Base-by-base conservation (phyloP, 2,797 vertebrate genomes). In the Sebastes paucispinis region DNA sequence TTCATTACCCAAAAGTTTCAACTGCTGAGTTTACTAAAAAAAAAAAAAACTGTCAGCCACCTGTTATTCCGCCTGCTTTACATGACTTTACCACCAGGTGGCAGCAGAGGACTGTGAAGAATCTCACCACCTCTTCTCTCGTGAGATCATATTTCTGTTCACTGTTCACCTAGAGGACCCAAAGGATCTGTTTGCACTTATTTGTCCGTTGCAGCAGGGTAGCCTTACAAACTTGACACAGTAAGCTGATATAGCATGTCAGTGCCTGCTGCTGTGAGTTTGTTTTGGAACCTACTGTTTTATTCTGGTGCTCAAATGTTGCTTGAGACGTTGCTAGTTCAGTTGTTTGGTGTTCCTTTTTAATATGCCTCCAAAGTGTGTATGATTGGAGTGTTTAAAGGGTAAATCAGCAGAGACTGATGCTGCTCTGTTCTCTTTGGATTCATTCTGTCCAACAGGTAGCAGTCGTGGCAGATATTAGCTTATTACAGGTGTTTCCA, bases 111-210 rank as follows among this genome's bases (percentile, higher is more conserved):
- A 79, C 80, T 59, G 63, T 39, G 5, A 20, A 39, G 0, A 62
- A 11, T 59, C 29, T 29, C 43, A 6, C 11, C 14, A 6, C 6
- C 8, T 4, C 29, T 34, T 25, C 10, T 70, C n/a, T 25, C 8
- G 5, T 4, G 52, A 47, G 57, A 57, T 73, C 47, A 20, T 13
- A 10, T 82, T 60, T 29, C 67, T 24, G 57, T 66, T 90, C 82
- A 88, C 27, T 82, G 87, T 82, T 86, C 82, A 86, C 89, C 87
- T n/a, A n/a, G 36, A 91, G 89, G 90, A 92, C 89, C 91, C 87
- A 36, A 75, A 76, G 85, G 86, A 90, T 87, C 88, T 36, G 65
- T 84, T 89, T 85, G 81, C 79, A 70, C 81, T 59, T 25, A 52
- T 63, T 55, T 60, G 27, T 74, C 58, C 20, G 6, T 47, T 69